These are phyloP conservation scores for Burhinus oedicnemus DNA, from an alignment of 2,113 vertebrate genomes.

Conservation along the genomic window DNA sequence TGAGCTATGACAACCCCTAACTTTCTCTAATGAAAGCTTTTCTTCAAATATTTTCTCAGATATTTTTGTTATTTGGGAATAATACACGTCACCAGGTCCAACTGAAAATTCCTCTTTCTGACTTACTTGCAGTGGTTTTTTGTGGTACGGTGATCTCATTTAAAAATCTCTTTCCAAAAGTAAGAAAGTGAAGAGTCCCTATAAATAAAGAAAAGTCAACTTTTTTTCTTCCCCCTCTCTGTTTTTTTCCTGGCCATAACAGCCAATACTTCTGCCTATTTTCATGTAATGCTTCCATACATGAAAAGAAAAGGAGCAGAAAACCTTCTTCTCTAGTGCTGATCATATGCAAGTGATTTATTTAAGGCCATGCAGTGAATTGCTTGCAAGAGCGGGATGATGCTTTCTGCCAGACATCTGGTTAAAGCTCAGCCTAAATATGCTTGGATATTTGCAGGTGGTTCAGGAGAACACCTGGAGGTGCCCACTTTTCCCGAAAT, in stretches of 20 bases:
- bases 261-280: background rate
- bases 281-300: background rate
- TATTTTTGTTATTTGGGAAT: background rate
- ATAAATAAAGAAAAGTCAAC: background rate
- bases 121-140: background rate
- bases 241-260: background rate
- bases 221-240: fast-evolving
- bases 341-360: conserved; percentile 5
- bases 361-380: background rate
- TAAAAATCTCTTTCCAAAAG: background rate
- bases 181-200: background rate
- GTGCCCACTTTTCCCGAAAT: background rate
- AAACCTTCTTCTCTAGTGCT: background rate
- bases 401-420: background rate
- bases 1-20: background rate
- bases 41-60: background rate
- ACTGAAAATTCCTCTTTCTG: background rate
- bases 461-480: background rate
- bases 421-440: background rate
- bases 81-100: background rate
- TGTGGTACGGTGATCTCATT: background rate
- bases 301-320: background rate
- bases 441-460: background rate
- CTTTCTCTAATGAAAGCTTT: conserved; percentile 12
- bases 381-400: background rate